Base-by-base conservation (phyloP, 2,888 invertebrate species). In the Keiferia lycopersicella region DNA sequence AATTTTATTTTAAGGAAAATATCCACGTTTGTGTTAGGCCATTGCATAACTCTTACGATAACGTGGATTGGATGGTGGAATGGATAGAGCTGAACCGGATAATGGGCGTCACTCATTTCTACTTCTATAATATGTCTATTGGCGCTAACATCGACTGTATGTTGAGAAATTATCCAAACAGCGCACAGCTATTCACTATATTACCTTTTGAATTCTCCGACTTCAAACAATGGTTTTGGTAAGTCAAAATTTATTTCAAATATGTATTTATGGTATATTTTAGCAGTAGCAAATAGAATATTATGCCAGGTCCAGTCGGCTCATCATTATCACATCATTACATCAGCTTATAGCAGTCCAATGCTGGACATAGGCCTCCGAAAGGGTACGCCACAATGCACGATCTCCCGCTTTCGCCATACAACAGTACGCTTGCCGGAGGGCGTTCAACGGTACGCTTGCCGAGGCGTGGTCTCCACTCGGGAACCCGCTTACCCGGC, bases 11-110 rank as follows among this genome's bases (percentile, higher is more conserved):
- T 39, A 2, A 58, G 58, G n/a, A 8, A 20, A 39, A 22, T 1
- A 16, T 58, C 10, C 58, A 58, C 58, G 16, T 58, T 1, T 58
- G 58, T 12, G 58, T 58, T 0, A 58, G 39, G 38, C 58, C 58
- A 0, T 16, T 58, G 7, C 20, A 20, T 18, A 12, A 12, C 20
- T 58, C 39, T 18, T 38, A n/a, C 14, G 18, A 58, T n/a, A n/a
- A 38, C 18, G 20, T 58, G 1, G 18, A 38, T 0, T 39, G 58
- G 39, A 58, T 58, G 39, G 39, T 58, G 11, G 58, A 58, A 4
- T 58, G 58, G 58, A 39, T 58, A 11, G 58, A 58, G 16, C 20
- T 58, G 0, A 58, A 58, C 20, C 16, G 18, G 8, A 26, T 58
- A 6, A 20, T 58, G 10, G 58, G 58, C 16, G 58, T 39, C 2